These are phyloP conservation scores for Pseudopodoces humilis DNA, from an alignment of 2,113 vertebrate genomes.

Conservation along the genomic window DNA sequence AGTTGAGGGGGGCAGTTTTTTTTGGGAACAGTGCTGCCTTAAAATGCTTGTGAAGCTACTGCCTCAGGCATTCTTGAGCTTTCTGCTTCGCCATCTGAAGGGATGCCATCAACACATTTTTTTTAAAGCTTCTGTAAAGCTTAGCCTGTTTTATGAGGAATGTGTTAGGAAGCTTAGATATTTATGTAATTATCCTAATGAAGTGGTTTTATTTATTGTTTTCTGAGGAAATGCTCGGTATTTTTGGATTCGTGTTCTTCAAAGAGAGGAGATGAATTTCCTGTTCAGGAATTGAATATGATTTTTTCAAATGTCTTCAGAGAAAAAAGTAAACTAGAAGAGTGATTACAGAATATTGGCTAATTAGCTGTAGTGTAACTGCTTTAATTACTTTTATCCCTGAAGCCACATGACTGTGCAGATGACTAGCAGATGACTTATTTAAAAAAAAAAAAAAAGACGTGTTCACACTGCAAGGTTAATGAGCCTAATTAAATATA, in stretches of 20 bases:
- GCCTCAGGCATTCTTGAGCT: slow-evolving; percentile 24
- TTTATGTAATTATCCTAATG: slow-evolving; percentile 51
- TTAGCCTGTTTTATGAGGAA: background rate
- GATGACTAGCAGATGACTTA: slow-evolving; percentile 73
- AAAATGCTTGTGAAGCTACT: slow-evolving; percentile 3
- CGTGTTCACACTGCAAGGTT: slow-evolving; percentile 69
- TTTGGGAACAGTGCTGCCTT: slow-evolving; percentile 20
- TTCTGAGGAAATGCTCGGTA: slow-evolving; percentile 31
- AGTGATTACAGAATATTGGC: slow-evolving; percentile 71
- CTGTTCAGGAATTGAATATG: slow-evolving; percentile 32
- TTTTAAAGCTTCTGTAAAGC: background rate
- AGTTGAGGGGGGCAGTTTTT: background rate
- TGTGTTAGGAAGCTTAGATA: background rate
- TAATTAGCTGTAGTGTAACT: slow-evolving; percentile 70
- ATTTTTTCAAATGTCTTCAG: slow-evolving; percentile 60
- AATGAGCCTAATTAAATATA: slow-evolving; percentile 71
- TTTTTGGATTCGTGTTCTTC: slow-evolving; percentile 9
- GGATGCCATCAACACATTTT: background rate
- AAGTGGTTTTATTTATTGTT: slow-evolving; percentile 55
- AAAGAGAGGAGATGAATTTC: slow-evolving; percentile 41
- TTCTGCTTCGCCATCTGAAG: slow-evolving; percentile 46
- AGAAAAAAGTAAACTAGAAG: slow-evolving; percentile 65
- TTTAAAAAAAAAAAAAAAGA: slow-evolving; percentile 55
- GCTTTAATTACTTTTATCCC: slow-evolving; percentile 72
- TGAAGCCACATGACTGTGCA: slow-evolving; percentile 70